These are phyloP conservation scores for Bolborhynchus lineola DNA, from an alignment of 2,113 vertebrate species.

Conservation along the genomic window DNA sequence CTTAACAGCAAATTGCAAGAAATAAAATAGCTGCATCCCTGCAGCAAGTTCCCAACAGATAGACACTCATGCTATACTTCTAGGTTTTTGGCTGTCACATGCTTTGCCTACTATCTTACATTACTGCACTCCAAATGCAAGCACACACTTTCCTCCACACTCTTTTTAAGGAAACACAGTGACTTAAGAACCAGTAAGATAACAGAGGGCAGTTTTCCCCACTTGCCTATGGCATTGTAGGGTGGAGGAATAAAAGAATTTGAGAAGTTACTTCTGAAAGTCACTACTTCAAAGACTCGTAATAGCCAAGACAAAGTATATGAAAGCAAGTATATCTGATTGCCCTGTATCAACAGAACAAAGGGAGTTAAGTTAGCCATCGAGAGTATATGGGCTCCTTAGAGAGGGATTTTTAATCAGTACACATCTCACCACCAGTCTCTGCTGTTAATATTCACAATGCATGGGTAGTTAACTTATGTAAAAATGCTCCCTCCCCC, in stretches of 20 bases:
- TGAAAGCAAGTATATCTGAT: background rate
- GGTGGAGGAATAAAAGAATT: background rate
- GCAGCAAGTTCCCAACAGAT: background rate
- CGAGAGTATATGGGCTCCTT: background rate
- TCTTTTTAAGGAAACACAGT: background rate
- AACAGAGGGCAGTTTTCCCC: background rate
- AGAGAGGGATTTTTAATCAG: background rate
- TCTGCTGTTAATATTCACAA: constrained; percentile 27
- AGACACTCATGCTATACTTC: background rate
- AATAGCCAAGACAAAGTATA: background rate
- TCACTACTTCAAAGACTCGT: background rate
- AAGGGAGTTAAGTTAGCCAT: background rate
- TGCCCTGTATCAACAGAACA: background rate
- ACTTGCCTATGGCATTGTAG: background rate
- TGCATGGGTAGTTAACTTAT: background rate
- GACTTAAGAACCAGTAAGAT: background rate
- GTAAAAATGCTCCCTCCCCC: background rate
- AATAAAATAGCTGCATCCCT: background rate
- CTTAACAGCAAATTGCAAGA: background rate
- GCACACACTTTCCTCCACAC: background rate
- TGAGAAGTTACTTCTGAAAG: background rate
- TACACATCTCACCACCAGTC: background rate
- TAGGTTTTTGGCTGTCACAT: background rate
- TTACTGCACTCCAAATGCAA: background rate
- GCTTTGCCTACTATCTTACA: background rate